Base-by-base conservation (phyloP, 2,888 invertebrate genomes). In the Cheilosia vernalis region DNA sequence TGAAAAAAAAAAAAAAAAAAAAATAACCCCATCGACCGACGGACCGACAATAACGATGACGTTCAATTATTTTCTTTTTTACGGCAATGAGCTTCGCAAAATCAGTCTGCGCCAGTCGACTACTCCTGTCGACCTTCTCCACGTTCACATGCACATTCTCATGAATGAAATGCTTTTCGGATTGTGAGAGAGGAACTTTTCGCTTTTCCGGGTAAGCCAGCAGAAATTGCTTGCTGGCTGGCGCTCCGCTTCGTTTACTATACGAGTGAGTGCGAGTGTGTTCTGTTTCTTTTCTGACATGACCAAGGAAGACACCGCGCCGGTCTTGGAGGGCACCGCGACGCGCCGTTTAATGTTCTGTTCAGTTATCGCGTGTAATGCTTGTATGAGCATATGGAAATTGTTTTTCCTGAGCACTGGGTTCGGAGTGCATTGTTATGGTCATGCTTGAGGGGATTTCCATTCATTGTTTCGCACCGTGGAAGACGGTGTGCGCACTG, bases 381-480 rank as follows among this genome's bases (percentile, higher is more conserved):
- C 66, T 51, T 19, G 55, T 63, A 33, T 33, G 67, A 63, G 67
- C 66, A 67, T 76, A 85, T 85, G 84, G 80, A 85, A 85, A 70
- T 76, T 15, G 58, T 21, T 76, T 63, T 78, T 44, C 42, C 55
- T 56, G 19, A 55, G 33, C 21, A 13, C 24, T 21, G 10, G 6
- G 37, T 40, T 21, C 15, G 5, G 47, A 19, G 51, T 49, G 56
- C 84, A 85, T 85, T 85, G 84, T 85, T 80, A 47, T 70, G 69
- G 84, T 76, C 69, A 80, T 66, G 84, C 80, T 56, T 66, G 70
- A 80, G 64, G 84, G 49, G 70, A 70, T 80, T 85, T 70, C 80
- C 84, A 85, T 85, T 85, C 84, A 85, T 85, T 80, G 80, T 76
- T 84, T 84, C 66, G 84, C 73, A 42, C 27, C n/a, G 58, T 42